Base-by-base conservation (phyloP, 2,888 invertebrate species). In the Arge pagana region DNA sequence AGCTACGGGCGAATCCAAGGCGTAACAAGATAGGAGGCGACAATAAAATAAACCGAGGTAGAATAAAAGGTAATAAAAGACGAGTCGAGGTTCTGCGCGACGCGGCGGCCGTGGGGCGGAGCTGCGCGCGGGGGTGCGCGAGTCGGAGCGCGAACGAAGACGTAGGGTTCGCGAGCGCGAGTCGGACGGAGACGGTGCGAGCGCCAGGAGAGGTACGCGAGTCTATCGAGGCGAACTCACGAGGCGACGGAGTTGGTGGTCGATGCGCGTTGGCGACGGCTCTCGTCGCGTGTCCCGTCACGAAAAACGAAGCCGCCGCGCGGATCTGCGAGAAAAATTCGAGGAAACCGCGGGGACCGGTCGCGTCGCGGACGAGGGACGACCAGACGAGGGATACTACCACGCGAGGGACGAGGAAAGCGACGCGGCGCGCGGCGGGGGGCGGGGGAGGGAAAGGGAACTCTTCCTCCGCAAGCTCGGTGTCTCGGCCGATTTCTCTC, bases 71-170 rank as follows among this genome's bases (percentile, higher is more conserved):
- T n/a, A 45, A 45, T 33, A 45, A 45, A 45, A 31, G 33, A 31
- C 21, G 31, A 45, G 16, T 31, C 31, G 30, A 42, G n/a, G 24
- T 23, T 10, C 15, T 8, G 40, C 23, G 49, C 23, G 40, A 40
- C 21, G 49, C 11, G 49, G 49, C 53, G 43, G 26, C 26, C 43
- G 24, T 41, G 43, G 72, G 74, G 74, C 71, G 74, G 72, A 70
- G 73, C 72, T 72, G 74, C 71, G 72, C 72, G 63, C 63, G 63
- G 56, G 68, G 71, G 67, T 72, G 74, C 74, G 74, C 67, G 62
- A 60, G 60, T 62, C 63, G 63, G 55, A 54, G 59, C 57, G 63
- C 62, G 62, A 60, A 59, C 67, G 56, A 53, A 57, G 56, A 63
- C 61, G 55, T 62, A 56, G 56, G 59, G 24, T 19, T 10, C 18